phyloP scores from a whole-genome alignment of 2,797 vertebrate species.

The Dicrostonyx torquatus region DNA sequence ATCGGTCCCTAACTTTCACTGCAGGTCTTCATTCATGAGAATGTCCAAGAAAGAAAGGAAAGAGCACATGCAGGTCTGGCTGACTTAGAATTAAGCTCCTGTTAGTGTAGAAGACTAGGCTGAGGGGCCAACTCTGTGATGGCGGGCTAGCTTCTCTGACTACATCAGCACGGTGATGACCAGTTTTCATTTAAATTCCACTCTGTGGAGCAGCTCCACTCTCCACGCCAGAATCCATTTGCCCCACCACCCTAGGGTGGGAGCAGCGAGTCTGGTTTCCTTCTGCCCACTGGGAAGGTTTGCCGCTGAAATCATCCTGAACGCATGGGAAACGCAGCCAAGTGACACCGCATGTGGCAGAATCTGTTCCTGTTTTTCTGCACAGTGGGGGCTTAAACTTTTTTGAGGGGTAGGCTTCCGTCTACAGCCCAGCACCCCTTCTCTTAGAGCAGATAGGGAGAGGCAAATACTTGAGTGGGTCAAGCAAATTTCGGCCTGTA shows the following conservation, averaged over 20 bases:
- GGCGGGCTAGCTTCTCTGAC: neutral
- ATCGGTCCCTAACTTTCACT: neutral
- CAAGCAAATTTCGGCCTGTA: conserved; percentile 9
- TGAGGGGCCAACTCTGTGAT: neutral
- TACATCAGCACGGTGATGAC: rapidly evolving
- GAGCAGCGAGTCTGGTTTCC: neutral
- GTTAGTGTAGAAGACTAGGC: neutral
- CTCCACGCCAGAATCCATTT: rapidly evolving
- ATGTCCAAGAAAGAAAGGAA: neutral
- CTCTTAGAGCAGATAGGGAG: neutral
- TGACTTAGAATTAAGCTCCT: neutral
- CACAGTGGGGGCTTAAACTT: conserved; percentile 40
- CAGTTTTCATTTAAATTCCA: neutral
- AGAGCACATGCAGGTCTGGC: rapidly evolving
- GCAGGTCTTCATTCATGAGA: neutral
- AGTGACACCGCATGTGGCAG: conserved; percentile 32
- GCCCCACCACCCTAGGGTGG: neutral
- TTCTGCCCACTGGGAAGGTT: conserved; percentile 21
- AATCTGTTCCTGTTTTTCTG: conserved; percentile 62
- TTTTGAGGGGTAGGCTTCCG: neutral
- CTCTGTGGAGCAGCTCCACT: neutral
- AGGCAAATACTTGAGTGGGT: neutral
- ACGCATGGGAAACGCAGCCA: conserved; percentile 39
- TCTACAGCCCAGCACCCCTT: neutral
- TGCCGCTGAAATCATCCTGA: conserved; percentile 32